These are phyloP conservation scores for Deilephila elpenor DNA, from an alignment of 2,888 invertebrate genomes.

Conservation along the genomic window DNA sequence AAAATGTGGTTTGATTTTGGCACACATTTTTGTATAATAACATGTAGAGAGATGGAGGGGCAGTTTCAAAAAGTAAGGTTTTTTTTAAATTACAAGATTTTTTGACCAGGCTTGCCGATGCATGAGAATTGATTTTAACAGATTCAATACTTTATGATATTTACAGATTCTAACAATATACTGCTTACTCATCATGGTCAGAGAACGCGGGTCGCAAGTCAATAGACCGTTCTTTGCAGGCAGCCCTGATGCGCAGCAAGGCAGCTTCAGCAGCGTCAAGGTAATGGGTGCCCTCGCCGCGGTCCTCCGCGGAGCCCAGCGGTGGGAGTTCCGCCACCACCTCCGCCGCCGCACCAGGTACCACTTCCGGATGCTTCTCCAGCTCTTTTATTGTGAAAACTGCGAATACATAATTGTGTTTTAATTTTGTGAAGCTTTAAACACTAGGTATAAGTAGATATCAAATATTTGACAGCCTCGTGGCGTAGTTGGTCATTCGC, in stretches of 20 bases:
- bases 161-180: background rate
- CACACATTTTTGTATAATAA: no score
- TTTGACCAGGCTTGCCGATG: no score
- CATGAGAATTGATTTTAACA: no score
- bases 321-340: slow-evolving; percentile 83
- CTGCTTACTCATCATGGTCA: slow-evolving; percentile 87
- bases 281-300: slow-evolving; percentile 49
- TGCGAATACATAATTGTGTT: slow-evolving; percentile 44
- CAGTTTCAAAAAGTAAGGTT: no score
- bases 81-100: no score
- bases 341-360: slow-evolving; percentile 53
- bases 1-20: no score
- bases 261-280: slow-evolving; percentile 86
- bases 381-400: slow-evolving; percentile 87
- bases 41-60: no score
- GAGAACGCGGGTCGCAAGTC: slow-evolving; percentile 88
- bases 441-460: no score
- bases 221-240: slow-evolving; percentile 86
- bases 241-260: slow-evolving; percentile 86
- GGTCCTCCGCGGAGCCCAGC: slow-evolving; percentile 59
- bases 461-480: no score
- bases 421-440: no score
- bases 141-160: no score
- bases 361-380: slow-evolving; percentile 87
- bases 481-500: no score